phyloP scores from a whole-genome alignment of 2,113 vertebrate species.

The Phylloscopus whistleri region DNA sequence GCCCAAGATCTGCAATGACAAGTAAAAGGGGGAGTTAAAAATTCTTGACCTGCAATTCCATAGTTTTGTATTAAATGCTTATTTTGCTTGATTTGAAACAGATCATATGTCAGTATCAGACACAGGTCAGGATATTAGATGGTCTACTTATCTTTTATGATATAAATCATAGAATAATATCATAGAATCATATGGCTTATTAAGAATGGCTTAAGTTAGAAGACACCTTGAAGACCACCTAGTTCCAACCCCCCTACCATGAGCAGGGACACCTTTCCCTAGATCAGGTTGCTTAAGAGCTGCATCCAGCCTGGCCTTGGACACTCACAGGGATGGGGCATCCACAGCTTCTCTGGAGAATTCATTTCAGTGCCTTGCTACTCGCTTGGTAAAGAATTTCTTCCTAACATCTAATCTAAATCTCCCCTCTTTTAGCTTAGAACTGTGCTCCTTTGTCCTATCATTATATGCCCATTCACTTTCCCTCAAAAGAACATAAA shows the following conservation, averaged over 20 bases:
- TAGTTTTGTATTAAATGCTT: not conserved
- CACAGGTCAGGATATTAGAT: not conserved
- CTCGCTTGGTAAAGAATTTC: not conserved
- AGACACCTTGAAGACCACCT: not conserved
- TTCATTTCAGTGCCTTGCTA: not conserved
- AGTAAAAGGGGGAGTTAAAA: not conserved
- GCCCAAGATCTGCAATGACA: not conserved
- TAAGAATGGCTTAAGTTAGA: not conserved
- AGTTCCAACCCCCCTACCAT: not conserved
- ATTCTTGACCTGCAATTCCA: not conserved
- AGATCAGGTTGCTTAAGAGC: not conserved
- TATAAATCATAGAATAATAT: not conserved
- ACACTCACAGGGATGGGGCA: not conserved
- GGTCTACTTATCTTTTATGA: not conserved
- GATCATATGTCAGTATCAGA: not conserved
- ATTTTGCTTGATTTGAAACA: not conserved
- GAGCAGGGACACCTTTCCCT: not conserved
- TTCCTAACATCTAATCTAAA: not conserved
- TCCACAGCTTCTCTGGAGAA: not conserved
- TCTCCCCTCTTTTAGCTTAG: not conserved
- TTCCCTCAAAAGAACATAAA: not conserved
- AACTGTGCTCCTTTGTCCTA: not conserved
- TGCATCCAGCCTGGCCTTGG: not conserved
- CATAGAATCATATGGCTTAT: not conserved
- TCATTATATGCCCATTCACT: fast-evolving